Percentiles rank a stretch among this genome's conserved stretches.
Evolutionary conservation across 2,113 vertebrate genomes (phyloP).

Genomic region (Argyrosomus japonicus): DNA sequence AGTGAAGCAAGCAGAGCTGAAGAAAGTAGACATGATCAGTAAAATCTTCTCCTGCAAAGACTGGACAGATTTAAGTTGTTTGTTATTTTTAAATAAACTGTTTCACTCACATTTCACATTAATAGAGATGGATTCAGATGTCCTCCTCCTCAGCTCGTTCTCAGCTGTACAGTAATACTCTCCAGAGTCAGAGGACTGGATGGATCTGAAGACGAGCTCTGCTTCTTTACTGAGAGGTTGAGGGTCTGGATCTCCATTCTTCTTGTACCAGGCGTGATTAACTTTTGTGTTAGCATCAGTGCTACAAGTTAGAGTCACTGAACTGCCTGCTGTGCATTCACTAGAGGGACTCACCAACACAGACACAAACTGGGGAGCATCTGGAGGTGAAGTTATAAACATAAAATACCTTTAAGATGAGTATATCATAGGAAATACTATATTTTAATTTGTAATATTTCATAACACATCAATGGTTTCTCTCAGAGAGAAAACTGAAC

Average conservation of each 20-base stretch:
- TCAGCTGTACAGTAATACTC: conserved; percentile 29
- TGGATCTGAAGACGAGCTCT: background rate
- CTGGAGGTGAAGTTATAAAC: conserved; percentile 11
- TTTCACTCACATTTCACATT: conserved; percentile 55
- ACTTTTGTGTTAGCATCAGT: background rate
- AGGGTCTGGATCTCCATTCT: background rate
- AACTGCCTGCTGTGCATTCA: background rate
- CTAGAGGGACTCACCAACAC: background rate
- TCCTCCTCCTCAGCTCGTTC: background rate
- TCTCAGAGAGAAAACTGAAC: no score
- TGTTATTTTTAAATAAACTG: background rate
- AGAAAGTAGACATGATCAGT: background rate
- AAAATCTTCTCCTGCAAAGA: background rate
- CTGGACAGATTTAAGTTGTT: background rate
- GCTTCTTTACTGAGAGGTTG: background rate
- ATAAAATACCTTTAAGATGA: background rate
- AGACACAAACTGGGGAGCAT: conserved; percentile 7
- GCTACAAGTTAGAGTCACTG: conserved; percentile 2
- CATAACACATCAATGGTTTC: no score
- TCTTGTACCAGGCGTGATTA: background rate
- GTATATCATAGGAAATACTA: no score
- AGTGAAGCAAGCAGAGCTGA: background rate
- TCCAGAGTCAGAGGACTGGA: conserved; percentile 41
- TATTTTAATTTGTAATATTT: no score
- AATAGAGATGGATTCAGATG: background rate